These are phyloP conservation scores for Trichomycterus rosablanca DNA, from an alignment of 2,113 vertebrate genomes.

Conservation along the genomic window DNA sequence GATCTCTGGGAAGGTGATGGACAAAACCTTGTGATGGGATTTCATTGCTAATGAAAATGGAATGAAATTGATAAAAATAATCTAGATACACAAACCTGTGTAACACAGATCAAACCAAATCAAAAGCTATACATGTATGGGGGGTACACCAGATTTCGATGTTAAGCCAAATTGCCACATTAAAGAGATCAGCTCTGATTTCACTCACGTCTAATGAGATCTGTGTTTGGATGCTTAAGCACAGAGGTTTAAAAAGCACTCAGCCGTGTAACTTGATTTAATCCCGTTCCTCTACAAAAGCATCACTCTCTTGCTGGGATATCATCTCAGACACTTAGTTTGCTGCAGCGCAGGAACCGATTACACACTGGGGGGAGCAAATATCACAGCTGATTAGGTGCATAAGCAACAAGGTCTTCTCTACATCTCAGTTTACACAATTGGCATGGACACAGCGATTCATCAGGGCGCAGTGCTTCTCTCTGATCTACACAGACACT, in stretches of 20 bases:
- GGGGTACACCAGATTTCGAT: too few relatives aligned
- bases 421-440: neutral
- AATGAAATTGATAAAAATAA: too few relatives aligned
- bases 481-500: slow-evolving; percentile 20
- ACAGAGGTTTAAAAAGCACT: slow-evolving; percentile 18
- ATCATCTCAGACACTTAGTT: slow-evolving; percentile 13
- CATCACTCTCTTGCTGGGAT: slow-evolving; percentile 16
- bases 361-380: slow-evolving; percentile 16
- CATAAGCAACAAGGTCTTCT: slow-evolving; percentile 9
- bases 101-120: too few relatives aligned
- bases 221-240: neutral
- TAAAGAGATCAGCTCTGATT: too few relatives aligned
- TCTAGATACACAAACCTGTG: too few relatives aligned
- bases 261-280: slow-evolving; percentile 27
- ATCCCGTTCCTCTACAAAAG: slow-evolving; percentile 7
- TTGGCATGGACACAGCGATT: neutral
- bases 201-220: neutral
- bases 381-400: slow-evolving; percentile 23
- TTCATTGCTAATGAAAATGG: too few relatives aligned
- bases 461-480: slow-evolving; percentile 2
- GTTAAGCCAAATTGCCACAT: too few relatives aligned
- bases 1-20: too few relatives aligned
- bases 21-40: too few relatives aligned
- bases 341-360: neutral
- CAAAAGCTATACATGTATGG: too few relatives aligned